phyloP scores from a whole-genome alignment of 1,140 invertebrate species.

The Brachionus paranguensis region DNA sequence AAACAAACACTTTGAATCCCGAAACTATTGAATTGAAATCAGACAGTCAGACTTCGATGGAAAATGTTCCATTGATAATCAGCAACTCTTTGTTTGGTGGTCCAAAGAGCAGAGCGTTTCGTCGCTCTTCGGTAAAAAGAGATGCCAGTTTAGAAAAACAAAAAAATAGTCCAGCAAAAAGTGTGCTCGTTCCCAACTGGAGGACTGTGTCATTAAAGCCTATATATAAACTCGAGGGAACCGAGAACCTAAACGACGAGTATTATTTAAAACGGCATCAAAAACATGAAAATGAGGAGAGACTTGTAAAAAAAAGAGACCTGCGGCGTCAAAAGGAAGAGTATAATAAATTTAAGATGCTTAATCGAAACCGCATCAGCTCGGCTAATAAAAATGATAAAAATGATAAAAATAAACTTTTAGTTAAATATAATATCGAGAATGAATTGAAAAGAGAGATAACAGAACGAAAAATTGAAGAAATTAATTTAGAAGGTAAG shows the following conservation, averaged over 20 bases:
- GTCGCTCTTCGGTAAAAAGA: not conserved
- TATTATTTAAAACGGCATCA: constrained; percentile 1
- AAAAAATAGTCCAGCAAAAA: not conserved
- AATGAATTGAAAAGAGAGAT: not conserved
- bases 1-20: not conserved
- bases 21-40: not conserved
- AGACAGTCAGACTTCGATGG: not conserved
- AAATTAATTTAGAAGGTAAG: not conserved
- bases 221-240: constrained; percentile 10
- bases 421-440: not conserved
- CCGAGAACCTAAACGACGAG: constrained; percentile 7
- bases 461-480: not conserved
- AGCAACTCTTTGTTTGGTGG: not conserved
- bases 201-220: not conserved
- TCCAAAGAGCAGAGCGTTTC: not conserved
- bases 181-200: constrained; percentile 20
- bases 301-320: constrained; percentile 27
- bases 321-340: constrained; percentile 5
- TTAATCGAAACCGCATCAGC: not conserved
- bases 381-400: not conserved
- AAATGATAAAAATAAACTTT: not conserved
- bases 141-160: not conserved
- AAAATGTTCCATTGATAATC: not conserved
- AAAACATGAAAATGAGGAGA: constrained; percentile 33
- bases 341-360: not conserved